Conservation (phyloP, 2,888 invertebrate species). For the Cenopis cana region DNA sequence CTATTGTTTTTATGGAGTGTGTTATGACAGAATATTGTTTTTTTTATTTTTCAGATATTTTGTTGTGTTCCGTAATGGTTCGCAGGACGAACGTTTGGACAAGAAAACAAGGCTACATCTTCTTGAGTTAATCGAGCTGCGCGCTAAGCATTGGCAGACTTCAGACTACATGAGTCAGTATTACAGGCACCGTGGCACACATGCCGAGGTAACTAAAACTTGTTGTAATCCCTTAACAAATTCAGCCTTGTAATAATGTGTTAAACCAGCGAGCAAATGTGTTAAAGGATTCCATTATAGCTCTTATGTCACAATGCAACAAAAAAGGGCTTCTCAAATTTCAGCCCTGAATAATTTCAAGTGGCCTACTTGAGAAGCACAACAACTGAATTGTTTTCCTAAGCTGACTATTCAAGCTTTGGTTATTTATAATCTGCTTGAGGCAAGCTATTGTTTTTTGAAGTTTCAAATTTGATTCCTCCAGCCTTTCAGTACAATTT, state of each 20-base stretch:
- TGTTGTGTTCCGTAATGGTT: slow-evolving; percentile 94
- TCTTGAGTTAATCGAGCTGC: slow-evolving; percentile 96
- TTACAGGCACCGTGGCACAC: slow-evolving; percentile 89
- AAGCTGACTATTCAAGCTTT: slow-evolving; percentile 2
- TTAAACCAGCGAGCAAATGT: no score
- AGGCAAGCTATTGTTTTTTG: slow-evolving; percentile 14
- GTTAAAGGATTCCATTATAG: no score
- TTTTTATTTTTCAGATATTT: slow-evolving; percentile 88
- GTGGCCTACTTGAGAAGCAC: slow-evolving; percentile 25
- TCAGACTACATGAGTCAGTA: slow-evolving; percentile 94
- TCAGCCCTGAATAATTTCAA: slow-evolving; percentile 13
- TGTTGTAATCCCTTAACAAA: not conserved
- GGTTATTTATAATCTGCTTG: not conserved
- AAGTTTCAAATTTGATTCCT: not conserved
- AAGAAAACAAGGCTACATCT: slow-evolving; percentile 94
- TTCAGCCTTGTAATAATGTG: not conserved
- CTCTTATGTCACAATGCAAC: not conserved
- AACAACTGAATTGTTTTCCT: not conserved
- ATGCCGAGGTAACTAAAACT: slow-evolving; percentile 79
- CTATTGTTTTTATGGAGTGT: not conserved
- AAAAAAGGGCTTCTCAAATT: slow-evolving; percentile 4
- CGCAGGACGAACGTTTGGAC: slow-evolving; percentile 94
- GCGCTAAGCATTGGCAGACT: slow-evolving; percentile 96
- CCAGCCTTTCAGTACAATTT: slow-evolving; percentile 5
- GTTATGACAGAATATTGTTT: slow-evolving; percentile 50